These are phyloP conservation scores for Drosophila eohydei DNA, from an alignment of 2,888 invertebrate species.

Conservation along the genomic window DNA sequence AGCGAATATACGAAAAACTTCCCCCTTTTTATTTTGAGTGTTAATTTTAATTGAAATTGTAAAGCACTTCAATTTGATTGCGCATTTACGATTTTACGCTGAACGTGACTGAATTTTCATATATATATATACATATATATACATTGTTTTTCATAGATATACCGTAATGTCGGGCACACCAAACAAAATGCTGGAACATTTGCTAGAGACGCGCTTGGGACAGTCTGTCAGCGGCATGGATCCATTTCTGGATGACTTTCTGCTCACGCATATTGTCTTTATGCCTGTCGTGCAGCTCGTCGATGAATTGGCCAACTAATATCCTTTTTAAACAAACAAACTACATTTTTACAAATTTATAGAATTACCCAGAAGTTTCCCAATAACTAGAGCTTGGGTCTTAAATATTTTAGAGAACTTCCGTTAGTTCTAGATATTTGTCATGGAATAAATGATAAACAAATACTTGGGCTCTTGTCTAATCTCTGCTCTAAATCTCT, in stretches of 20 bases:
- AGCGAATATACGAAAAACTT: background rate
- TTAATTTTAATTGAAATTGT: conserved; percentile 48
- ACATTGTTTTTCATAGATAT: conserved; percentile 86
- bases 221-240: conserved; percentile 88
- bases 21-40: background rate
- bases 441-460: too few species aligned
- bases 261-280: conserved; percentile 93
- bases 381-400: too few species aligned
- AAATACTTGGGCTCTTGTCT: too few species aligned
- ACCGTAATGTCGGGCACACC: conserved; percentile 95
- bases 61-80: conserved; percentile 29
- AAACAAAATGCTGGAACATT: conserved; percentile 93
- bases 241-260: conserved; percentile 92
- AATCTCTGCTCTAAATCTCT: too few species aligned
- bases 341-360: background rate
- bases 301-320: conserved; percentile 90
- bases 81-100: conserved; percentile 19
- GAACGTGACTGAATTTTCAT: conserved; percentile 37
- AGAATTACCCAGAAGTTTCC: background rate
- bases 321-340: conserved; percentile 87
- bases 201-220: conserved; percentile 91
- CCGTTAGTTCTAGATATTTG: too few species aligned
- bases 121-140: background rate
- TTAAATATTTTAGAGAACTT: background rate
- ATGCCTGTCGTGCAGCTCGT: conserved; percentile 91